Conservation (phyloP, 2,797 vertebrate genomes). For the Hafferia zeledoni region DNA sequence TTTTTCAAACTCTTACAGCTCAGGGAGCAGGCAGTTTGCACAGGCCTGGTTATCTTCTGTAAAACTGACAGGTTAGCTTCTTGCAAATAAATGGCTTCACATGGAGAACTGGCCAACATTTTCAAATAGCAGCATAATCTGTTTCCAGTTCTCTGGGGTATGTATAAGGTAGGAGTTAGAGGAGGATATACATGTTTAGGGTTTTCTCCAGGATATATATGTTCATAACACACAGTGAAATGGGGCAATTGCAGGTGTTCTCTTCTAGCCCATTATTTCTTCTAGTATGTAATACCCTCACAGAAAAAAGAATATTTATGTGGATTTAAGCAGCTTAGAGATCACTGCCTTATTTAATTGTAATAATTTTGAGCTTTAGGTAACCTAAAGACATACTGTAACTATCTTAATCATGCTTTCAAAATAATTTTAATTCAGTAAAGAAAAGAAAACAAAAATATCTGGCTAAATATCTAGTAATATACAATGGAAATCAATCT, state of each 20-base stretch:
- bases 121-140: background rate
- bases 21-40: background rate
- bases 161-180: background rate
- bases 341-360: background rate
- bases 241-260: background rate
- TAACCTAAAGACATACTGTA: background rate
- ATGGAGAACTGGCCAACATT: background rate
- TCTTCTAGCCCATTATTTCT: background rate
- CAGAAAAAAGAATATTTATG: background rate
- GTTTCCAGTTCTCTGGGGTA: background rate
- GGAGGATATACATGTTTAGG: rapidly evolving
- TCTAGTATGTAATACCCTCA: background rate
- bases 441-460: background rate
- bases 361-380: background rate
- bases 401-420: background rate
- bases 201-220: background rate
- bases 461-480: background rate
- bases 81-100: background rate
- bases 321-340: background rate
- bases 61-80: background rate
- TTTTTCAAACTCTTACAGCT: background rate
- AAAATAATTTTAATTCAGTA: background rate
- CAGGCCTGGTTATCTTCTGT: background rate
- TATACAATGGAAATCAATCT: background rate
- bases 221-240: background rate